Conservation (phyloP, 2,113 vertebrate genomes). For the Carlito syrichta region DNA sequence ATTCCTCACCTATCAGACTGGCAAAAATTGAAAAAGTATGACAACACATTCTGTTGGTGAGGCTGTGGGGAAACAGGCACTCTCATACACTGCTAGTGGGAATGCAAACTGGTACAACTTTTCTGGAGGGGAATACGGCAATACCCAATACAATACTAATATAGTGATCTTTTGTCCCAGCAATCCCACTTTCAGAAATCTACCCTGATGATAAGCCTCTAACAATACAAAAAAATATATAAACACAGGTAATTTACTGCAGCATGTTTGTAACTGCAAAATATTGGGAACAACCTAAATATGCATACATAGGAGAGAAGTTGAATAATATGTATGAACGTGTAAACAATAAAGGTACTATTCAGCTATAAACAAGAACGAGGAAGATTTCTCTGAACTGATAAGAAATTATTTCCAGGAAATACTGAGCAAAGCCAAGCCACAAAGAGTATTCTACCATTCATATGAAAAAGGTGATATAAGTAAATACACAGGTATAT, state of each 20-base stretch:
- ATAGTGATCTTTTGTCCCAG: not conserved
- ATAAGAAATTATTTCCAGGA: not conserved
- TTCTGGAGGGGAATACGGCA: not conserved
- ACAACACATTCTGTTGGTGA: not conserved
- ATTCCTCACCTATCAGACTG: not conserved
- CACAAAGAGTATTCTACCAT: not conserved
- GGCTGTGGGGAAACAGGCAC: not conserved
- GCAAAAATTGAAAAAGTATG: not conserved
- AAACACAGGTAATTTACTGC: not conserved
- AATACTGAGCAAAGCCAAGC: not conserved
- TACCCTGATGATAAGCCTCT: not conserved
- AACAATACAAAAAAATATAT: not conserved
- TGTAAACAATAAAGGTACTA: not conserved
- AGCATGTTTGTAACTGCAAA: not conserved
- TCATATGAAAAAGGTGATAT: not conserved
- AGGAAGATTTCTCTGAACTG: not conserved
- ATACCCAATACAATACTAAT: not conserved
- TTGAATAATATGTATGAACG: not conserved
- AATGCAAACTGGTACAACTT: not conserved
- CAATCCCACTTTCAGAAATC: not conserved
- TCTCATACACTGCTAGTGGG: not conserved
- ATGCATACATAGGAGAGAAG: not conserved
- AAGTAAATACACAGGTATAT: not conserved
- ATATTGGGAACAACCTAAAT: slow-evolving; percentile 3
- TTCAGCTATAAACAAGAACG: not conserved